Evolutionary conservation across 2,888 invertebrate species (phyloP).

Genomic region (Trichogramma dendrolimi): DNA sequence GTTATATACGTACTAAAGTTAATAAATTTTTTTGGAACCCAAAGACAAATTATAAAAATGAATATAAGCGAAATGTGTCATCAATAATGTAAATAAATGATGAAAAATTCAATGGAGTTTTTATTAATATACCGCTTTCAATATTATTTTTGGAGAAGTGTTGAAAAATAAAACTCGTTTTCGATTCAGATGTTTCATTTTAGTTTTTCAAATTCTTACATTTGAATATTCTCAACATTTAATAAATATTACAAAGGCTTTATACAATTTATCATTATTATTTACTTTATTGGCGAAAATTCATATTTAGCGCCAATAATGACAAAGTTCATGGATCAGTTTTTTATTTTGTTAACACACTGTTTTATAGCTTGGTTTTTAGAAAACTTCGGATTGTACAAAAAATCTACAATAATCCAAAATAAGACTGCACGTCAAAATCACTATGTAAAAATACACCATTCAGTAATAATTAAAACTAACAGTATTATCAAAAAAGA

Average conservation of each 20-base stretch:
- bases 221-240: conserved; percentile 28
- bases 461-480: no score
- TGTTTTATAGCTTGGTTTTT: not conserved
- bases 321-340: conserved; percentile 18
- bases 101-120: conserved; percentile 15
- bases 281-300: conserved; percentile 12
- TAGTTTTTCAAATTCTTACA: conserved; percentile 22
- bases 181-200: conserved; percentile 29
- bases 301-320: not conserved
- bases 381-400: not conserved
- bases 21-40: conserved; percentile 6
- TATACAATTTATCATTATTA: conserved; percentile 35
- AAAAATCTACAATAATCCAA: no score
- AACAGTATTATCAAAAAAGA: no score
- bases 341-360: not conserved
- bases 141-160: not conserved
- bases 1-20: conserved; percentile 16
- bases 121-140: not conserved
- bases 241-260: conserved; percentile 38
- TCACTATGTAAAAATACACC: no score
- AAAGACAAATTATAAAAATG: conserved; percentile 10
- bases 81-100: conserved; percentile 27
- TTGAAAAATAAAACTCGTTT: conserved; percentile 35
- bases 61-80: conserved; percentile 2
- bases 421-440: no score